phyloP scores from a whole-genome alignment of 1,140 invertebrate species.

The Tribolium castaneum region DNA sequence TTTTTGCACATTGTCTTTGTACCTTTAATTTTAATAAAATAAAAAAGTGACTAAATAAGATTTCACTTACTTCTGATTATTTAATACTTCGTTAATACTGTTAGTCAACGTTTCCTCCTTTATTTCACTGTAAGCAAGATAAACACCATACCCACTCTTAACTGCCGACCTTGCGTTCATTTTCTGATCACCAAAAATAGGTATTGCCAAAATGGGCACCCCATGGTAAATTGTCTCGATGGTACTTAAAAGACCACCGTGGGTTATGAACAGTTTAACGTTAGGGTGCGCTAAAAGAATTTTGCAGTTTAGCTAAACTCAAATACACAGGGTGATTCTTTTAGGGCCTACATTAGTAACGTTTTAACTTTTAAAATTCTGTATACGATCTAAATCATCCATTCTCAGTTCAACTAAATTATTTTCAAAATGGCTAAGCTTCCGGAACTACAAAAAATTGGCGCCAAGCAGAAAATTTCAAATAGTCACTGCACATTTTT shows the following conservation, averaged over 20 bases:
- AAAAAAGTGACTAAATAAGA: too few species aligned
- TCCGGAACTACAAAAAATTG: too few species aligned
- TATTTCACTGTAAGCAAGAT: conserved; percentile 55
- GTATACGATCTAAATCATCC: too few species aligned
- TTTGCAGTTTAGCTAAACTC: neutral
- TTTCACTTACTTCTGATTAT: neutral
- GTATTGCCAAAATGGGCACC: conserved; percentile 65
- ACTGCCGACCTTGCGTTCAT: conserved; percentile 55
- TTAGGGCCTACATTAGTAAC: too few species aligned
- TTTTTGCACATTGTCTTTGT: conserved; percentile 60
- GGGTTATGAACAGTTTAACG: conserved; percentile 44
- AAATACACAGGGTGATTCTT: too few species aligned
- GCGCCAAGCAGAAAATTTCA: too few species aligned
- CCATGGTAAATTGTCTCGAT: conserved; percentile 64
- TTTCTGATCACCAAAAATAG: conserved; percentile 56
- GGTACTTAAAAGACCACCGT: conserved; percentile 41
- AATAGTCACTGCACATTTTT: too few species aligned
- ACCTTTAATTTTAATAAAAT: neutral
- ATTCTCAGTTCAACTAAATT: too few species aligned
- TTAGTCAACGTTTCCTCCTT: conserved; percentile 53
- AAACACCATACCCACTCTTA: conserved; percentile 29
- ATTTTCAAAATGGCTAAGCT: too few species aligned
- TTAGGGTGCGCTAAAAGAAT: conserved; percentile 40
- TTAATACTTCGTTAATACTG: conserved; percentile 53
- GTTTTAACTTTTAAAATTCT: too few species aligned